A percentile compares a stretch with the other conserved stretches of the same genome.
These are phyloP conservation scores for Deroplatys truncata DNA, from an alignment of 2,888 invertebrate genomes.

Conservation along the genomic window DNA sequence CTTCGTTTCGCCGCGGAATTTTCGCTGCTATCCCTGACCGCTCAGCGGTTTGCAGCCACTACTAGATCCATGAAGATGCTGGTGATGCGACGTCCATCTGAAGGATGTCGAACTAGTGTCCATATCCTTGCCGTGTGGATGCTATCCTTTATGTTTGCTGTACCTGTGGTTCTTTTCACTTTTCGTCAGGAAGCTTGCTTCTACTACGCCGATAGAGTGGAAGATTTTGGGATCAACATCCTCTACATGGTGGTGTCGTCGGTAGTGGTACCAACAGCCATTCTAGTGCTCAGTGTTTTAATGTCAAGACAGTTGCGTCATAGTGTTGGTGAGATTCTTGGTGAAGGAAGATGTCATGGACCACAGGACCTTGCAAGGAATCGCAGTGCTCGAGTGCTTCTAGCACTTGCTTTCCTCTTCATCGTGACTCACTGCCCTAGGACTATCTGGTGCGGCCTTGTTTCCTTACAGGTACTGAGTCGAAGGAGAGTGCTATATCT, in stretches of 20 bases:
- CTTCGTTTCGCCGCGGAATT: not conserved
- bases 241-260: not conserved
- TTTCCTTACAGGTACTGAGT: not conserved
- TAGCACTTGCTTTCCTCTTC: not conserved
- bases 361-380: not conserved
- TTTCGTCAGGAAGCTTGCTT: not conserved
- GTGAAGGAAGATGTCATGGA: not conserved
- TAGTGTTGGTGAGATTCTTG: not conserved
- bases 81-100: not conserved
- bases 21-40: not conserved
- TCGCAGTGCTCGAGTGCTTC: not conserved
- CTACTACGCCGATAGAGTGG: not conserved
- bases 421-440: not conserved
- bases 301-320: not conserved
- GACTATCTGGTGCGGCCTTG: not conserved
- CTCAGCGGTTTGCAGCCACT: not conserved
- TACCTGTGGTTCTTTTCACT: not conserved
- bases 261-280: not conserved
- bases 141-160: not conserved
- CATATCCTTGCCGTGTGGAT: not conserved
- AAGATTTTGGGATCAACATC: not conserved
- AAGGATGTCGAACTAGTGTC: not conserved
- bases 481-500: not conserved
- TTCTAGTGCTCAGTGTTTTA: not conserved
- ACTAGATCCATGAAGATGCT: not conserved